Conservation (phyloP, 2,888 invertebrate genomes). For the Meiosimyza decipiens region DNA sequence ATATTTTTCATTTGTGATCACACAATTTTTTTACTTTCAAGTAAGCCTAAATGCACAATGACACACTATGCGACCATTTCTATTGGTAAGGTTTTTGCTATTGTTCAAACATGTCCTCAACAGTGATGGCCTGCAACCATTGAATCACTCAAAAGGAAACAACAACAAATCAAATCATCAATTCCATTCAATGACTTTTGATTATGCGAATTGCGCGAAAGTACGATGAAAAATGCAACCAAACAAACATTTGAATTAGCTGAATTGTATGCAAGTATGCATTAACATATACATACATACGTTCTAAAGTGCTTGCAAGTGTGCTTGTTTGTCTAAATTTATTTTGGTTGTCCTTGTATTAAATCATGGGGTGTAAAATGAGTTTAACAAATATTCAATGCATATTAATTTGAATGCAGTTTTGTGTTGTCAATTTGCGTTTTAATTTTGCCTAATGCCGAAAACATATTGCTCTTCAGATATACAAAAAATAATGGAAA, state of each 20-base stretch:
- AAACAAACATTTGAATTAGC: not conserved
- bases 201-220: not conserved
- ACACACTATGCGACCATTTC: too few species aligned
- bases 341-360: not conserved
- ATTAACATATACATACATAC: too few species aligned
- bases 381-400: not conserved
- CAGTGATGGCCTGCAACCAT: too few species aligned
- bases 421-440: not conserved
- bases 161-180: conserved; percentile 2
- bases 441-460: not conserved
- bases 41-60: too few species aligned
- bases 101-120: too few species aligned
- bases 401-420: not conserved
- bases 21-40: too few species aligned
- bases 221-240: not conserved
- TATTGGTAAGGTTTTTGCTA: too few species aligned
- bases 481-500: not conserved
- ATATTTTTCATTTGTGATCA: too few species aligned
- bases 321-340: too few species aligned
- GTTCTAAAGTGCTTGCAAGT: too few species aligned
- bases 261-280: too few species aligned
- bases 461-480: not conserved
- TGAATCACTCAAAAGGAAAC: not conserved
- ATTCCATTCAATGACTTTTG: conserved; percentile 9
- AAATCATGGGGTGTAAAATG: not conserved